phyloP scores from a whole-genome alignment of 2,797 vertebrate species.

The Arnoldichthys spilopterus region DNA sequence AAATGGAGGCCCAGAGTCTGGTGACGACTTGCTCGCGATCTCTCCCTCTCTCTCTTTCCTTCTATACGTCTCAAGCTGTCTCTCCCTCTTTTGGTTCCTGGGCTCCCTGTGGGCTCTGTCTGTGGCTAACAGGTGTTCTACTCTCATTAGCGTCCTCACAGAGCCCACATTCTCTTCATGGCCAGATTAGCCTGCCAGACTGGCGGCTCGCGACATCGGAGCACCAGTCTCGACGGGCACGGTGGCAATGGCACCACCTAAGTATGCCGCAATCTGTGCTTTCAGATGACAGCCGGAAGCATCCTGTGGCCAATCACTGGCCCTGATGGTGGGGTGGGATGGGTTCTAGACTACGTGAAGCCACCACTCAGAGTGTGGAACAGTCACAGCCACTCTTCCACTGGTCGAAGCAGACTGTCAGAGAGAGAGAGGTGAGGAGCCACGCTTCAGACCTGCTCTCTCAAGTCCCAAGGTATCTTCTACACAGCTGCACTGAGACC shows the following conservation, averaged over 20 bases:
- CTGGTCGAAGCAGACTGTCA: constrained; percentile 29
- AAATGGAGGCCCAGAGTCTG: constrained; percentile 31
- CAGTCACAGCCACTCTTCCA: constrained; percentile 10
- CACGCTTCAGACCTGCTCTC: constrained; percentile 27
- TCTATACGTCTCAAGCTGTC: constrained; percentile 13
- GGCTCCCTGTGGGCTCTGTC: constrained; percentile 52
- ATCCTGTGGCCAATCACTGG: constrained; percentile 32
- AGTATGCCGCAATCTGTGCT: constrained; percentile 55
- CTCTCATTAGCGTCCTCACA: constrained; percentile 57
- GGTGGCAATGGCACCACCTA: constrained; percentile 43
- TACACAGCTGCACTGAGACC: constrained; percentile 31
- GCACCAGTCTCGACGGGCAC: constrained; percentile 49
- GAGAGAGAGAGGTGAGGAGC: constrained; percentile 23
- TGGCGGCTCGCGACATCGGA: constrained; percentile 45
- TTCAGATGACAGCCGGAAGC: constrained; percentile 45
- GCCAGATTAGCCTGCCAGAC: constrained; percentile 54
- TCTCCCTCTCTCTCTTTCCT: constrained; percentile 12
- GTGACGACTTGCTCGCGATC: constrained; percentile 18
- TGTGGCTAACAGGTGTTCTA: constrained; percentile 62
- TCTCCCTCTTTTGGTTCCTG: constrained; percentile 40
- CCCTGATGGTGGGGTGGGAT: constrained; percentile 1
- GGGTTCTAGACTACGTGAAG: constrained; percentile 28
- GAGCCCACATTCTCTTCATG: constrained; percentile 51
- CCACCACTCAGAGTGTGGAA: constrained; percentile 8
- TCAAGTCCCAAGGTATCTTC: constrained; percentile 23